A percentile compares a stretch with the other conserved stretches of the same genome.
Evolutionary conservation across 64 coral and sea anemone genomes (phyloP).

Genomic region (Montipora foliosa): DNA sequence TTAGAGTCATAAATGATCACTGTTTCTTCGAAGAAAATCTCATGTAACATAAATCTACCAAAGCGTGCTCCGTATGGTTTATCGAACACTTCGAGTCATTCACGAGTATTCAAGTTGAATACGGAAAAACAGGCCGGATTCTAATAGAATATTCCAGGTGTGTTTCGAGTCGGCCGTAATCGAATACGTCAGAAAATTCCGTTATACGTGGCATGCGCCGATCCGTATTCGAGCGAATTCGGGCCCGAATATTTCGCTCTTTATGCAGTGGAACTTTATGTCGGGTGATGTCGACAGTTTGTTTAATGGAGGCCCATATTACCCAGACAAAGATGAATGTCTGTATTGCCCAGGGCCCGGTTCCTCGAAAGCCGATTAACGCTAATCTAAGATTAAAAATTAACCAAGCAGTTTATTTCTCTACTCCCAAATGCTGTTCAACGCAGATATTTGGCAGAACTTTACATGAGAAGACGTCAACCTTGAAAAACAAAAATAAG

Average conservation of each 20-base stretch:
- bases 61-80: not conserved
- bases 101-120: conserved; percentile 8
- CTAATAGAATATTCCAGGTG: not conserved
- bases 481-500: too few species aligned
- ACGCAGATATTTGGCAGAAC: too few species aligned
- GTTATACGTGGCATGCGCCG: not conserved
- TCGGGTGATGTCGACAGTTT: too few species aligned
- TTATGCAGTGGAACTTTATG: not conserved
- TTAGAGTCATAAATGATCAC: conserved; percentile 5
- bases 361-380: too few species aligned
- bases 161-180: not conserved
- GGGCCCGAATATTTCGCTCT: not conserved
- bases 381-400: too few species aligned
- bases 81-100: not conserved
- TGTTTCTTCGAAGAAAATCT: not conserved
- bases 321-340: too few species aligned
- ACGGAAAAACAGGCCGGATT: conserved; percentile 11
- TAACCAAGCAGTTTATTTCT: too few species aligned
- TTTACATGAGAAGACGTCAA: too few species aligned
- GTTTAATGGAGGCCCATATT: too few species aligned
- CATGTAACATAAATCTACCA: conserved; percentile 4
- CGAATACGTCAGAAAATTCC: not conserved
- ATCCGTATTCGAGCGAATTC: not conserved
- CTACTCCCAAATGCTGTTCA: too few species aligned
- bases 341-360: too few species aligned